A percentile compares a stretch with the other conserved stretches of the same genome.
phyloP scores from a whole-genome alignment of 1,140 invertebrate species.

The Zaprionus gabonicus region DNA sequence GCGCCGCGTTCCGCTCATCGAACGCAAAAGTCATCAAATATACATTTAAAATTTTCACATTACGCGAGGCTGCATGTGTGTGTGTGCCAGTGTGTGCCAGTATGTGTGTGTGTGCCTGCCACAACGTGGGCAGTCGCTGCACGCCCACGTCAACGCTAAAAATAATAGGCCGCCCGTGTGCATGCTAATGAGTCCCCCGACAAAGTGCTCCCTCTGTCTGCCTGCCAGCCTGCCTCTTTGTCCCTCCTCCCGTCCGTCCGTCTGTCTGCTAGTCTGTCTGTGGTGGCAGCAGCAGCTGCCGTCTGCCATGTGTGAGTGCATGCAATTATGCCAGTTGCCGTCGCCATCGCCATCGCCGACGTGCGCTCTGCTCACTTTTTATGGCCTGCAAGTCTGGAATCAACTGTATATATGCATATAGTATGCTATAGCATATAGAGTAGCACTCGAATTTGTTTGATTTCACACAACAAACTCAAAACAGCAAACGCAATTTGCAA shows the following conservation, averaged over 20 bases:
- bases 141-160: constrained; percentile 71
- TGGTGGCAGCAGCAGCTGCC: not conserved
- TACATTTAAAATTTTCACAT: constrained; percentile 55
- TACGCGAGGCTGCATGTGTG: constrained; percentile 11
- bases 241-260: not conserved
- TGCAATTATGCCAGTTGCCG: constrained; percentile 63
- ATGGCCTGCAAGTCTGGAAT: not conserved
- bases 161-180: constrained; percentile 80
- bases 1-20: constrained; percentile 38
- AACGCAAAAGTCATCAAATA: constrained; percentile 69
- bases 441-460: not conserved
- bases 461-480: not conserved
- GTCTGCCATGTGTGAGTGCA: constrained; percentile 42
- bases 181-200: constrained; percentile 76
- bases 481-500: not conserved
- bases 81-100: constrained; percentile 16
- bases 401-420: not conserved
- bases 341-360: not conserved
- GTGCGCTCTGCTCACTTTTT: not conserved
- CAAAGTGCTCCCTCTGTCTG: constrained; percentile 10
- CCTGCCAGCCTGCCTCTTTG: not conserved
- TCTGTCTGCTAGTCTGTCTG: not conserved
- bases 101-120: constrained; percentile 3
- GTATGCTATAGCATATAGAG: not conserved
- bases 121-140: constrained; percentile 19